Base-by-base conservation (phyloP, 2,113 vertebrate genomes). In the Seriola quinqueradiata region DNA sequence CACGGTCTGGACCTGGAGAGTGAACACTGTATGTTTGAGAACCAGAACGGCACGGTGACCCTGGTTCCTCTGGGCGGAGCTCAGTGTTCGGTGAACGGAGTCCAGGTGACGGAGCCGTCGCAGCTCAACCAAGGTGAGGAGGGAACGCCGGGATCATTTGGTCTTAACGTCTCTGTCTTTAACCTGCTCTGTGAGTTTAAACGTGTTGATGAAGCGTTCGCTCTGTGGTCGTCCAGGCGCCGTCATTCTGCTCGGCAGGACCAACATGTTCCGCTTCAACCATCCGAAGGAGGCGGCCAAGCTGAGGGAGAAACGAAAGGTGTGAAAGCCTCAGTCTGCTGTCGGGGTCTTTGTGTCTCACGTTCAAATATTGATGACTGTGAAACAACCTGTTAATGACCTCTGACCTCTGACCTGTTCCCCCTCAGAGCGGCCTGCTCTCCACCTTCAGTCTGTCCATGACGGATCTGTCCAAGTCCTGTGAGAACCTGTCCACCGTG, bases 261-360 rank as follows among this genome's bases (percentile, higher is more conserved):
- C 97, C 65, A 99, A 99, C 92, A 99, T 99, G 98, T 99, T 99
- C 86, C 96, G 98, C 13, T 99, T 99, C 93, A 99, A 99, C 86
- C 97, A 99, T 78, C 98, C 98, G 0, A 99, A 99, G 92, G 98
- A 99, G 88, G 98, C 98, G 0, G 98, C 98, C 44, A 97, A 96
- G 79, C 96, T 99, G 58, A 95, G 98, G 77, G 98, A 99, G 89
- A 99, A 99, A 91, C 96, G 98, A 42, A 99, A 99, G 96, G 70
- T 67, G 11, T 2, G 55, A 5, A 36, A 36, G 34, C 14, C 13
- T 46, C 44, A 2, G 25, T 28, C 25, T 28, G 25, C 25, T 28
- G 25, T 28, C 25, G 25, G 25, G 25, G 2, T 28, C 25, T 28
- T 28, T 28, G 25, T 28, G 25, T 28, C 25, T 28, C 25, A 28